These are phyloP conservation scores for Psittacula echo DNA, from an alignment of 2,797 vertebrate genomes.

Conservation along the genomic window DNA sequence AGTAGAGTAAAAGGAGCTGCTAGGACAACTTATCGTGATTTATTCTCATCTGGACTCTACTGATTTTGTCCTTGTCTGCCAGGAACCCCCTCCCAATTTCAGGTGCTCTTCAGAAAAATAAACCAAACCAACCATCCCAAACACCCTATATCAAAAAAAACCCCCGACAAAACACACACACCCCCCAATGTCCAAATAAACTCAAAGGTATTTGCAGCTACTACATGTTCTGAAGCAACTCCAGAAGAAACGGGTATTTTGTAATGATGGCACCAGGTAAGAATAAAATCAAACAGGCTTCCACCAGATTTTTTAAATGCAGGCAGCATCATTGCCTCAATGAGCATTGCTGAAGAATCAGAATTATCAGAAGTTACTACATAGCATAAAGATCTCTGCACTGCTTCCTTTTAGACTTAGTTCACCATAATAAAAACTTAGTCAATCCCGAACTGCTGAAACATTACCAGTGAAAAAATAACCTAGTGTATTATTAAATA, in stretches of 20 bases:
- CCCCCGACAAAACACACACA: neutral
- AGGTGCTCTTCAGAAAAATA: neutral
- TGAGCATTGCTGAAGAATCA: neutral
- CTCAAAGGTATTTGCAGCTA: neutral
- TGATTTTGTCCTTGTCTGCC: neutral
- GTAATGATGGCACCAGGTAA: neutral
- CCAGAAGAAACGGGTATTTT: neutral
- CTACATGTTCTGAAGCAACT: neutral
- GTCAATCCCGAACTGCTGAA: neutral
- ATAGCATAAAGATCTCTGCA: neutral
- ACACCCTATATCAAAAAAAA: neutral
- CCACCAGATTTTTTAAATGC: neutral
- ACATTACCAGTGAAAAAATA: neutral
- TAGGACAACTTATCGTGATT: neutral
- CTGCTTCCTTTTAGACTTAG: neutral
- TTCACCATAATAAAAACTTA: neutral
- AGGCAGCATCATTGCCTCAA: neutral
- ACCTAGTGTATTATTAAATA: neutral
- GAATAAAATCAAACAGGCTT: neutral
- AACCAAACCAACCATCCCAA: neutral
- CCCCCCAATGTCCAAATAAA: neutral
- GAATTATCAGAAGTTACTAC: neutral
- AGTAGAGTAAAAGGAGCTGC: neutral
- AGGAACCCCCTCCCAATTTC: neutral
- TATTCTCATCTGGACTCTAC: neutral